Conservation (phyloP, 2,113 vertebrate genomes). For the Alexandromys fortis region DNA sequence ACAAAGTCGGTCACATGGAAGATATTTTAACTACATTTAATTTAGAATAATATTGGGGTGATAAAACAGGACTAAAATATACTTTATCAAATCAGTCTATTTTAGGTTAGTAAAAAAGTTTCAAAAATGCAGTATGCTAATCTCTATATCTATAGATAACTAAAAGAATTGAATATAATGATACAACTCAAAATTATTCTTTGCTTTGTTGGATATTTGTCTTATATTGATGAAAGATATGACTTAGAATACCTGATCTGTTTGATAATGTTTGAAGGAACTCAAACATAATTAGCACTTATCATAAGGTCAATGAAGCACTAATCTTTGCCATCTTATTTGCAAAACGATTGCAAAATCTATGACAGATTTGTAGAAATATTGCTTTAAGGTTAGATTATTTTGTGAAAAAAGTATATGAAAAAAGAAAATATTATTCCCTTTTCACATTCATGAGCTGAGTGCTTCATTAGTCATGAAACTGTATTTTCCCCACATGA, state of each 20-base stretch:
- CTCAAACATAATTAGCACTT: not conserved
- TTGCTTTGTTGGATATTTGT: not conserved
- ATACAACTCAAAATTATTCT: not conserved
- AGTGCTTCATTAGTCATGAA: not conserved
- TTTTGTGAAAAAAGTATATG: not conserved
- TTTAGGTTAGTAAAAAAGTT: not conserved
- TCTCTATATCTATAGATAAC: not conserved
- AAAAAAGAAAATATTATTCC: not conserved
- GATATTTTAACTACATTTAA: not conserved
- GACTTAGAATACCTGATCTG: not conserved
- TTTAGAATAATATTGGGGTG: not conserved
- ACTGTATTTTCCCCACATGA: not conserved
- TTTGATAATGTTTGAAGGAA: not conserved
- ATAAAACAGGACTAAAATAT: not conserved
- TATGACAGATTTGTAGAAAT: not conserved
- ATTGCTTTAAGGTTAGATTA: conserved; percentile 33
- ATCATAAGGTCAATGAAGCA: not conserved
- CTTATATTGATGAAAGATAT: not conserved
- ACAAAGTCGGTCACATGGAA: not conserved
- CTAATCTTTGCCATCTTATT: not conserved
- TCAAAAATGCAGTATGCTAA: not conserved
- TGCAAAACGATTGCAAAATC: not conserved
- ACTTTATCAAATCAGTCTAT: not conserved
- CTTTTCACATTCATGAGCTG: not conserved
- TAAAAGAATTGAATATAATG: not conserved